Base-by-base conservation (phyloP, 2,113 vertebrate genomes). In the Thunnus thynnus region DNA sequence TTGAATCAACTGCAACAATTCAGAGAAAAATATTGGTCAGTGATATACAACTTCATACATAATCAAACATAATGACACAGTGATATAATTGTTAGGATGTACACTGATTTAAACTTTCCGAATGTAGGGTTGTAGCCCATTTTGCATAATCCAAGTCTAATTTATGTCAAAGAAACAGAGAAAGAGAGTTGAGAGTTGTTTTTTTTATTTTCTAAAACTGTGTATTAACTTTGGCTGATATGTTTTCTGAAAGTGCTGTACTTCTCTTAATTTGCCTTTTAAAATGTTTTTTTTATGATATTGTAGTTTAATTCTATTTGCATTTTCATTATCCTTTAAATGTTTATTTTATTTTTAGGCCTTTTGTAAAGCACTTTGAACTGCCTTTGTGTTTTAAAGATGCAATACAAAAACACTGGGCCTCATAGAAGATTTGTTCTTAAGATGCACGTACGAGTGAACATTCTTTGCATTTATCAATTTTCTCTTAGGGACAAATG, bases 1-100 rank as follows among this genome's bases (percentile, higher is more conserved):
- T 80, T 97, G 95, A 87, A 99, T 99, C 84, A 99, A 86, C 98
- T 99, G 79, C 13, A 58, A 78, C n/a, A 80, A 76, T 61, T 72
- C 4, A 70, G 3, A 69, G 62, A 12, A 64, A 61, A 36, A 50
- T 17, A 80, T 9, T 62, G 1, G 48, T 55, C 25, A 20, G 9
- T 30, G 1, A 55, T 72, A 57, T 30, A 60, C 11, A 32, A 0
- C 2, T 51, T 65, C 44, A 22, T 13, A 57, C 36, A 41, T 41
- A 41, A 41, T 41, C 36, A 25, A 8, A 48, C 1, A 6, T 13
- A 10, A 52, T 11, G 1, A 30, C 18, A 55, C 2, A 32, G 36
- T 41, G 8, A 2, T 41, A 41, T 41, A 41, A 41, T 41, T 10
- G 36, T 41, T 3, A 30, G 4, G 4, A 51, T 17, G 8, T 32